Evolutionary conservation across 1,140 invertebrate genomes (phyloP).

Genomic region (Zaprionus tsacasi): DNA sequence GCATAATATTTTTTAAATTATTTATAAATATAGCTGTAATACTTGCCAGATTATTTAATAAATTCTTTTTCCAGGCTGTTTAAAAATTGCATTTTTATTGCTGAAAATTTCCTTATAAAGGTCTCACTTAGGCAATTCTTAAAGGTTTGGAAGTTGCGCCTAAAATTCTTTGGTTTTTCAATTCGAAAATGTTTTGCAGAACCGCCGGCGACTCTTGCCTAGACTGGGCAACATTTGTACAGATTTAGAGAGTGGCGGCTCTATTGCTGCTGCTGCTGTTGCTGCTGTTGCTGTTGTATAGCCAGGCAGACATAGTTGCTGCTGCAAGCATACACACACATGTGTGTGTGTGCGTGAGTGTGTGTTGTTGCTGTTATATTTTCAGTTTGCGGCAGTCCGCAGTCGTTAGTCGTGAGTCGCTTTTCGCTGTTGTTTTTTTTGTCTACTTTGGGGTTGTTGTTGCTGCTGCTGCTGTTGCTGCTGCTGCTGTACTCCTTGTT

Average conservation of each 20-base stretch:
- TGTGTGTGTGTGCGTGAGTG: slow-evolving; percentile 7
- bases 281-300: slow-evolving; percentile 3
- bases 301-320: slow-evolving; percentile 36
- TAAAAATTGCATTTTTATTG: too few species aligned
- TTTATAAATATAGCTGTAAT: too few species aligned
- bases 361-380: slow-evolving; percentile 15
- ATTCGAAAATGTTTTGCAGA: background rate
- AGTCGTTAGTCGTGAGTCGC: slow-evolving; percentile 41
- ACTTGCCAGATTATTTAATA: too few species aligned
- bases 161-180: background rate
- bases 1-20: too few species aligned
- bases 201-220: background rate
- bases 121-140: too few species aligned
- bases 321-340: background rate
- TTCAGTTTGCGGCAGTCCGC: slow-evolving; percentile 42
- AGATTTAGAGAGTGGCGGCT: slow-evolving; percentile 34
- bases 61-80: too few species aligned
- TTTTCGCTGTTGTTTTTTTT: slow-evolving; percentile 36
- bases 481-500: slow-evolving; percentile 3
- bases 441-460: background rate
- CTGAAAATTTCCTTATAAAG: too few species aligned
- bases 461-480: background rate
- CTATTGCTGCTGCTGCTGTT: slow-evolving; percentile 30
- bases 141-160: too few species aligned
- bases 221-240: slow-evolving; percentile 11